Conservation (phyloP, 2,888 invertebrate genomes). For the Cheilosia soror region DNA sequence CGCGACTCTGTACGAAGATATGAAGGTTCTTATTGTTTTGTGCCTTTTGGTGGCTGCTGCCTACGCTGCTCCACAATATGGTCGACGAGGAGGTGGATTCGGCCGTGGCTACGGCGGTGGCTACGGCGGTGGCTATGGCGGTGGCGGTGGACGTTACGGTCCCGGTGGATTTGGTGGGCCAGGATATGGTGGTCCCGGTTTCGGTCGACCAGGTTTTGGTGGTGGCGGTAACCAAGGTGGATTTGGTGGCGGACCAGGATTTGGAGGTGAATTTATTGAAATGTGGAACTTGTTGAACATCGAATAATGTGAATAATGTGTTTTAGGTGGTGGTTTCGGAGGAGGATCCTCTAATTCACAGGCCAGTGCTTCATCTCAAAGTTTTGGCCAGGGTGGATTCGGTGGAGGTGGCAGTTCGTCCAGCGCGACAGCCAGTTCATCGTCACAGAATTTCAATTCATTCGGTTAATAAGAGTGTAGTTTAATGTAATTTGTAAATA, state of each 20-base stretch:
- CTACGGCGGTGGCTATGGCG: slow-evolving; percentile 30
- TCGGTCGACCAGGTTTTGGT: slow-evolving; percentile 2
- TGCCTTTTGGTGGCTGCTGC: slow-evolving; percentile 55
- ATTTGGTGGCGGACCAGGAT: slow-evolving; percentile 19
- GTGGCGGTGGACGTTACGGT: slow-evolving; percentile 22
- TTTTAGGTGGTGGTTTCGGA: slow-evolving; percentile 44
- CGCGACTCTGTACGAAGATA: slow-evolving; percentile 10
- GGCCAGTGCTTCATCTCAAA: slow-evolving; percentile 58
- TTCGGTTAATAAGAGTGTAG: slow-evolving; percentile 42
- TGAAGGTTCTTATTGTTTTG: slow-evolving; percentile 58
- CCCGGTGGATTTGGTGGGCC: slow-evolving; percentile 20
- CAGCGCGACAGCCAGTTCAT: slow-evolving; percentile 62
- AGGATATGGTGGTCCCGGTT: slow-evolving; percentile 23
- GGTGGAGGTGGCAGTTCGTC: slow-evolving; percentile 54
- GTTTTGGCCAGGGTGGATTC: slow-evolving; percentile 44
- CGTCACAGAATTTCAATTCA: slow-evolving; percentile 47
- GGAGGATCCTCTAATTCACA: slow-evolving; percentile 56
- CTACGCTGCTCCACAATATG: slow-evolving; percentile 49
- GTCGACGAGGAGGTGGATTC: slow-evolving; percentile 20
- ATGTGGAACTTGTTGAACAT: not conserved
- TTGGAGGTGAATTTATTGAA: slow-evolving; percentile 15
- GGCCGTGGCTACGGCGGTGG: slow-evolving; percentile 22
- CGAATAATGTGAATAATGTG: not conserved
- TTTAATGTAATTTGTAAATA: slow-evolving; percentile 38
- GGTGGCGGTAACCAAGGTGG: not conserved